These are phyloP conservation scores for Otus sunia DNA, from an alignment of 2,113 vertebrate species.

Conservation along the genomic window DNA sequence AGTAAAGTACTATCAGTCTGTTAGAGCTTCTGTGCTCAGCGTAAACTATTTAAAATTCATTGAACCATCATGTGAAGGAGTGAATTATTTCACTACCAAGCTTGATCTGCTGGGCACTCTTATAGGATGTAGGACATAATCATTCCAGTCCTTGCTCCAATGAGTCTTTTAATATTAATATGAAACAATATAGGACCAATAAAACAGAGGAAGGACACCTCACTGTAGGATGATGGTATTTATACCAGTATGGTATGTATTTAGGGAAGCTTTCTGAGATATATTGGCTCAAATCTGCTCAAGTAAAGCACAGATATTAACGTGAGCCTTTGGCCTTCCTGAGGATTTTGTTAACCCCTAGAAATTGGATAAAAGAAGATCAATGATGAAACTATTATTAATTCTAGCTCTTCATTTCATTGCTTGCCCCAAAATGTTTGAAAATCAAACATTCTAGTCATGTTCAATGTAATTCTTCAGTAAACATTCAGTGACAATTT, in stretches of 20 bases:
- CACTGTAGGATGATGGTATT: neutral
- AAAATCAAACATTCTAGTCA: neutral
- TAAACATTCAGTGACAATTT: neutral
- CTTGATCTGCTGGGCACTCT: neutral
- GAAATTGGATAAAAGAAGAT: neutral
- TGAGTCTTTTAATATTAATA: neutral
- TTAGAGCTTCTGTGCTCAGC: neutral
- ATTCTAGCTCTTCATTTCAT: neutral
- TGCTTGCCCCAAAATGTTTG: neutral
- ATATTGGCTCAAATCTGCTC: neutral
- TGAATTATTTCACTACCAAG: constrained; percentile 1
- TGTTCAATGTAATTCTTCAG: neutral
- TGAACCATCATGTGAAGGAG: neutral
- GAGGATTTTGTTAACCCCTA: neutral
- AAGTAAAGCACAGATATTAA: neutral
- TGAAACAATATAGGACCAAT: neutral
- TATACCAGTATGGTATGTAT: neutral
- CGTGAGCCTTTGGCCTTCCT: neutral
- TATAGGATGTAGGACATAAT: neutral
- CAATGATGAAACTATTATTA: neutral
- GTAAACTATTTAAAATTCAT: constrained; percentile 44
- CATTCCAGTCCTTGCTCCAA: neutral
- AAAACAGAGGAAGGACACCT: neutral
- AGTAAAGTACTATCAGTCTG: neutral
- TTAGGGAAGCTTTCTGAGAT: neutral